Evolutionary conservation across 2,113 vertebrate species (phyloP).

Genomic region (Xenopus borealis): DNA sequence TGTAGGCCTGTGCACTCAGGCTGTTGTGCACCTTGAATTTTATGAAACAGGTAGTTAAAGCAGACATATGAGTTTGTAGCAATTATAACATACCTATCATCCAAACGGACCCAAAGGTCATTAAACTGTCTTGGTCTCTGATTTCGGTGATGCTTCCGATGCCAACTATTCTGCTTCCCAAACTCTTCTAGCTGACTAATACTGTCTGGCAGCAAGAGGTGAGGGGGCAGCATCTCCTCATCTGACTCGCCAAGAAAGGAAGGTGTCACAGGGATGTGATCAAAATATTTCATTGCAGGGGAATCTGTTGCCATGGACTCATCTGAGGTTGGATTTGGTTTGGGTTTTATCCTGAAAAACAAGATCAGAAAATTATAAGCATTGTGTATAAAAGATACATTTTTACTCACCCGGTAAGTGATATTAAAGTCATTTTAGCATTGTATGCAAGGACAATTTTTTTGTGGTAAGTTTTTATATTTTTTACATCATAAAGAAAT

Average conservation of each 20-base stretch:
- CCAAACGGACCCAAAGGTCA: constrained; percentile 96
- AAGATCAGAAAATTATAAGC: background rate
- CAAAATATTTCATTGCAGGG: constrained; percentile 51
- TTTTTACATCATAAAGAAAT: too few species aligned
- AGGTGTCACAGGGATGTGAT: constrained; percentile 55
- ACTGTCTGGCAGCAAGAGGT: constrained; percentile 89
- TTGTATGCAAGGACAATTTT: too few species aligned
- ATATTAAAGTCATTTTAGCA: too few species aligned
- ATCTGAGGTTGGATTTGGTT: constrained; percentile 41
- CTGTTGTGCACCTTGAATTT: too few species aligned
- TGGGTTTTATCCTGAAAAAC: constrained; percentile 49
- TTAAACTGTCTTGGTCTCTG: constrained; percentile 89
- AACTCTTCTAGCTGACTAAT: constrained; percentile 97
- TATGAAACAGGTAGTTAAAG: too few species aligned
- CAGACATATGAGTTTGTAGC: too few species aligned
- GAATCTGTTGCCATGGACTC: constrained; percentile 47
- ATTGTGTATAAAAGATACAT: too few species aligned
- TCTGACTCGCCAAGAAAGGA: constrained; percentile 55
- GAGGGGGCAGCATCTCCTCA: constrained; percentile 78
- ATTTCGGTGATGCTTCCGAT: constrained; percentile 77
- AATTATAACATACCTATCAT: constrained; percentile 77
- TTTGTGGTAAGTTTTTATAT: too few species aligned
- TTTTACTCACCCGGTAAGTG: too few species aligned
- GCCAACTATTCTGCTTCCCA: constrained; percentile 86
- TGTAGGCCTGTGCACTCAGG: too few species aligned